phyloP scores from a whole-genome alignment of 2,113 vertebrate species.

The Cepphus grylle region DNA sequence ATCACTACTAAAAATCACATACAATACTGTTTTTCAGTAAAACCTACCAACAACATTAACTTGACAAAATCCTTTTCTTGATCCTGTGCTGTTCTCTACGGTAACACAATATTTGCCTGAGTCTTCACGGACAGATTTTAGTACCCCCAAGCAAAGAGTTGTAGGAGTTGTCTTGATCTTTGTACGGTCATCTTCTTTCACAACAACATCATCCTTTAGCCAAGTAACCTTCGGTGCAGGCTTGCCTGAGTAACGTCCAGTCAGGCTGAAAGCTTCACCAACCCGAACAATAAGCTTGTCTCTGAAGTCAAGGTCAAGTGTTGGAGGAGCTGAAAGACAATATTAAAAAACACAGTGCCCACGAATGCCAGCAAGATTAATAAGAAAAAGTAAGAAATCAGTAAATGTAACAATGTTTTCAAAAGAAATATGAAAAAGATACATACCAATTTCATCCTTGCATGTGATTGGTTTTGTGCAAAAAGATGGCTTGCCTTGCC shows the following conservation, averaged over 20 bases:
- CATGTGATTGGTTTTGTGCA: constrained; percentile 95
- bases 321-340: constrained; percentile 84
- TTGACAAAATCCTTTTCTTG: constrained; percentile 91
- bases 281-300: constrained; percentile 90
- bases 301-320: constrained; percentile 94
- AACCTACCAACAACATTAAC: constrained; percentile 90
- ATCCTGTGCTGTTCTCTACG: constrained; percentile 92
- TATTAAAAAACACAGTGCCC: neutral
- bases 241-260: constrained; percentile 91
- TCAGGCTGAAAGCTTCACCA: constrained; percentile 90
- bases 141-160: constrained; percentile 85
- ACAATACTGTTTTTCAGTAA: neutral
- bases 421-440: neutral
- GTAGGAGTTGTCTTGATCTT: constrained; percentile 86
- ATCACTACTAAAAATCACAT: neutral
- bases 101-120: constrained; percentile 92
- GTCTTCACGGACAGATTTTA: constrained; percentile 87
- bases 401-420: neutral
- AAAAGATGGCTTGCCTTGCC: constrained; percentile 94
- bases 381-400: neutral
- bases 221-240: constrained; percentile 89
- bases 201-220: constrained; percentile 85
- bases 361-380: constrained; percentile 6
- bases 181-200: constrained; percentile 85
- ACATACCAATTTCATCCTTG: constrained; percentile 93